Evolutionary conservation across 2,113 vertebrate genomes (phyloP), one percentile per base, ranked within the genome.

Genomic region (Tenrec ecaudatus): DNA sequence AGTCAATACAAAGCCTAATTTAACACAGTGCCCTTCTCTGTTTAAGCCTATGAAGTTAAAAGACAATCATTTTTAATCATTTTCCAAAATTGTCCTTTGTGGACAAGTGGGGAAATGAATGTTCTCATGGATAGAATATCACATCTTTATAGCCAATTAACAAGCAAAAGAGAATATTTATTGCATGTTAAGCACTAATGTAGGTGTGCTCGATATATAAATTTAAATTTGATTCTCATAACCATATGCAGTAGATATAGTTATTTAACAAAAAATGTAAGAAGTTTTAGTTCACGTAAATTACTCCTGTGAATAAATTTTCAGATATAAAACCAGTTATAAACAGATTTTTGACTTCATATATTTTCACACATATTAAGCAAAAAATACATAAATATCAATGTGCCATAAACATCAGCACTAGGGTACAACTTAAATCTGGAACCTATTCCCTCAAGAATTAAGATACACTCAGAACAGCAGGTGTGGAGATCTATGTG

Each of bases 331-430:
- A 83, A n/a, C 16, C 23, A 75, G 2, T 83, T 86, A 53, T 36
- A 43, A 86, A 91, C 22, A 92, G 0, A 40, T 71, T 79, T 75
- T 2, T 73, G 75, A 6, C 19, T 79, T 89, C 31, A 82, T 58
- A 82, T 78, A 86, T 8, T 82, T 83, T 89, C 62, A 79, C 69
- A 91, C 33, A 77, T 64, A 57, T 19, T 38, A 77, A 75, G 17
- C 40, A 31, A 71, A 27, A 94, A 71, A 77, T 36, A 62, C 3
- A 79, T 77, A 33, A 40, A 40, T 4, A 40, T 4, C 40, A 40
- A 40, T 40, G 40, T 69, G 43, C 36, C 80, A 11, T 60, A 89
- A 86, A 73, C 2, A 31, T 53, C 9, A 89, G 20, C 43, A 73
- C 17, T 86, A 86, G 60, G 5, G 3, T 40, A 60, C 12, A 60